Evolutionary conservation across 2,797 vertebrate genomes (phyloP).

Genomic region (Falco naumanni): DNA sequence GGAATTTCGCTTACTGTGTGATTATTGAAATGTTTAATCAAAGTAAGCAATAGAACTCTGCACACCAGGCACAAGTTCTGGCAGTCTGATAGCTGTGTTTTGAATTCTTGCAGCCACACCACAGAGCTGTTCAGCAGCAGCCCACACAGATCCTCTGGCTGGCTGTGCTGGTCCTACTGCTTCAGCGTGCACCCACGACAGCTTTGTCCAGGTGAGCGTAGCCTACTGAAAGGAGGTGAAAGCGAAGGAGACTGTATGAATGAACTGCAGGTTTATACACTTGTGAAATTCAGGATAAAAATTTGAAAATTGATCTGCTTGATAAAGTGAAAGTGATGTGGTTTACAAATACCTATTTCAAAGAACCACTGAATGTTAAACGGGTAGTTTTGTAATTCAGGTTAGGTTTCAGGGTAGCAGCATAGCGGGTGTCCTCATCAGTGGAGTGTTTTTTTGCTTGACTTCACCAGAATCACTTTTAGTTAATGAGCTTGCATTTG

Average conservation of each 20-base stretch:
- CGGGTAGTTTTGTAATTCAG: neutral
- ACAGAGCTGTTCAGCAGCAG: conserved; percentile 58
- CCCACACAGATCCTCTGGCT: conserved; percentile 60
- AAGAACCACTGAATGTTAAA: neutral
- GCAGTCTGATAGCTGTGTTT: conserved; percentile 1
- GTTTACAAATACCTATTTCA: neutral
- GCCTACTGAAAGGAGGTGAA: no score
- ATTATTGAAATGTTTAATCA: no score
- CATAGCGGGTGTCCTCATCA: neutral
- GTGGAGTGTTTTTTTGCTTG: no score
- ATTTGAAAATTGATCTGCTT: neutral
- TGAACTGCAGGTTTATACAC: neutral
- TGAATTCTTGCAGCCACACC: conserved; percentile 59
- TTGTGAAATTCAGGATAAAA: neutral
- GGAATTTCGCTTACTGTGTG: no score
- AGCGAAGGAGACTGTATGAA: no score
- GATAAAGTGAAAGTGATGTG: neutral
- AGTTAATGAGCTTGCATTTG: no score
- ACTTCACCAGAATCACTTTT: no score
- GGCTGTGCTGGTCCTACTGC: conserved; percentile 51
- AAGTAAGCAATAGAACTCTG: no score
- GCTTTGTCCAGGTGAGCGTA: no score
- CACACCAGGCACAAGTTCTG: no score
- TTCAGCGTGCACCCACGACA: no score
- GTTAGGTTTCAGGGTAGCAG: neutral